These are phyloP conservation scores for Sylvicapra grimmia DNA, from an alignment of 2,113 vertebrate genomes.

Conservation along the genomic window DNA sequence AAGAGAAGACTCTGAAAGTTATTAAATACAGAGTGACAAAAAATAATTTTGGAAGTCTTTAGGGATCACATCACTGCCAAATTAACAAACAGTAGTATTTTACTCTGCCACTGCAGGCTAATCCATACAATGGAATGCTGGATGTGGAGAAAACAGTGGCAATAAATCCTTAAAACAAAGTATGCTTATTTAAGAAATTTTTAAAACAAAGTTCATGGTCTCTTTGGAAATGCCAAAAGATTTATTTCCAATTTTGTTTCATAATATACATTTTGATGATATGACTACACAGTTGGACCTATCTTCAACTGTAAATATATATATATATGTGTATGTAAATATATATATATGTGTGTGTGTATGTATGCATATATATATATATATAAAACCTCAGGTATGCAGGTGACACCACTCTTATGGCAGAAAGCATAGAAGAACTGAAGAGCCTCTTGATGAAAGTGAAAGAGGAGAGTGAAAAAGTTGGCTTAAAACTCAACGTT, in stretches of 20 bases:
- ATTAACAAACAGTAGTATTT: constrained; percentile 24
- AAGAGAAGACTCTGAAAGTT: background rate
- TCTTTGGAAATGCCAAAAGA: background rate
- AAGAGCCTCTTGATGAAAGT: background rate
- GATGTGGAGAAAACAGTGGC: background rate
- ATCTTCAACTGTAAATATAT: background rate
- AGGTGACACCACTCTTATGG: background rate
- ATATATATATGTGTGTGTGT: too few relatives aligned
- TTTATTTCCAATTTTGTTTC: constrained; percentile 9
- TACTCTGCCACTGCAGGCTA: background rate
- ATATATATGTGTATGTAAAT: too few relatives aligned
- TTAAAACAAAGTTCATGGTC: background rate
- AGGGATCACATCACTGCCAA: background rate
- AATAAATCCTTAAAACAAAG: constrained; percentile 5
- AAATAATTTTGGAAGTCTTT: background rate
- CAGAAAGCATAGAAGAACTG: background rate
- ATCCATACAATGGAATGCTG: background rate
- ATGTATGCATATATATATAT: background rate
- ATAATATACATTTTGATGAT: background rate
- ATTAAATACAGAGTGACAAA: background rate
- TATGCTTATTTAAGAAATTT: background rate
- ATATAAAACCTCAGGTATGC: background rate
- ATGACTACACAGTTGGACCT: background rate
- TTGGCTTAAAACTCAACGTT: background rate
- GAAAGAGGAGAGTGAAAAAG: background rate